Percentiles rank a stretch among this genome's conserved stretches.
Evolutionary conservation across 2,888 invertebrate genomes (phyloP).

Genomic region (Drosophila prostipennis): DNA sequence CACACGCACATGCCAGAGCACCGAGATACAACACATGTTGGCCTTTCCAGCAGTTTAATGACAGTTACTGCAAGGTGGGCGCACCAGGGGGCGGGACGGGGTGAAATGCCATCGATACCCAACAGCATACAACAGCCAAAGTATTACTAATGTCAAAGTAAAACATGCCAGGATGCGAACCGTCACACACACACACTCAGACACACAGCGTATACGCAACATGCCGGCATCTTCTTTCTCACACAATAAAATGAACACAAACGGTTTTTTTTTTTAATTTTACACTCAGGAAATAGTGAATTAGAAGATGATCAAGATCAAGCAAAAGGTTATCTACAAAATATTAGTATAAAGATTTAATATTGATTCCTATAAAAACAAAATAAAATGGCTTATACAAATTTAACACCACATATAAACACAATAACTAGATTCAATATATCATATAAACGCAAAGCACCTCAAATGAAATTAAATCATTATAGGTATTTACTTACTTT

Average conservation of each 20-base stretch:
- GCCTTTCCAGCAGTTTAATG: conserved; percentile 39
- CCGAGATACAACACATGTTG: conserved; percentile 36
- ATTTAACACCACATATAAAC: no score
- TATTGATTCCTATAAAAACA: no score
- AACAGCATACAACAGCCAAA: conserved; percentile 36
- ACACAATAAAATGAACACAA: conserved; percentile 13
- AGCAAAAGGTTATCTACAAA: no score
- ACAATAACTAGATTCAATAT: no score
- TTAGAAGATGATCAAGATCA: no score
- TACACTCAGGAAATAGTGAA: no score
- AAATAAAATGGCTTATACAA: no score
- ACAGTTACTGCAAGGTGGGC: conserved; percentile 25
- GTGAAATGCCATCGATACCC: conserved; percentile 45
- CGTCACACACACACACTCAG: conserved; percentile 50
- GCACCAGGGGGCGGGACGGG: conserved; percentile 1
- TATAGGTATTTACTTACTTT: not conserved
- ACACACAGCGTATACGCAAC: conserved; percentile 48
- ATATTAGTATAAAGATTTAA: no score
- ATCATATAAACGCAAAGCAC: not conserved
- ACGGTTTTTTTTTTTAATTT: no score
- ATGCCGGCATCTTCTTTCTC: conserved; percentile 36
- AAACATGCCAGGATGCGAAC: conserved; percentile 61
- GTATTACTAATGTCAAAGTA: conserved; percentile 68
- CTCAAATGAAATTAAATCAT: not conserved
- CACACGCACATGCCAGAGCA: conserved; percentile 36